These are phyloP conservation scores for Ammodytes marinus DNA, from an alignment of 2,113 vertebrate species.

Conservation along the genomic window DNA sequence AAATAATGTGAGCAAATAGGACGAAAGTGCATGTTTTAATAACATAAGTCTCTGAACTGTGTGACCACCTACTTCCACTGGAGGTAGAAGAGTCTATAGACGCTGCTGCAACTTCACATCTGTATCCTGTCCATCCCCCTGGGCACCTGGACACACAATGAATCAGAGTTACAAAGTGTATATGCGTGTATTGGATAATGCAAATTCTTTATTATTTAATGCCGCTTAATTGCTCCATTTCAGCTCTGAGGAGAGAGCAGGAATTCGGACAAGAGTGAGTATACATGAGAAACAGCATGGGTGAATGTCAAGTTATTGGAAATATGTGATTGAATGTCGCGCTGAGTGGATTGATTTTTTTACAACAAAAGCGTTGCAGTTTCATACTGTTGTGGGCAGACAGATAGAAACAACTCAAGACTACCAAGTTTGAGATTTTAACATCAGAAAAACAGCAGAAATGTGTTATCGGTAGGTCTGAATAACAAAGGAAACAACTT, in stretches of 20 bases:
- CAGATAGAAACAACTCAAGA: too few species aligned
- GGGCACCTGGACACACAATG: constrained; percentile 76
- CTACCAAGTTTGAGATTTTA: too few species aligned
- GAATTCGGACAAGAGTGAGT: not conserved
- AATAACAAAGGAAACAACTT: too few species aligned
- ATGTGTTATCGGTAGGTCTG: too few species aligned
- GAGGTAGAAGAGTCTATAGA: constrained; percentile 48
- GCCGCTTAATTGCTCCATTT: not conserved
- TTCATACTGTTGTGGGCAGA: too few species aligned
- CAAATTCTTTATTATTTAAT: not conserved
- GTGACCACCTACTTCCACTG: constrained; percentile 79
- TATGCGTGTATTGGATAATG: not conserved
- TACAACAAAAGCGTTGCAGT: too few species aligned
- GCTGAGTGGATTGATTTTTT: too few species aligned
- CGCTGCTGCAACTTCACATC: constrained; percentile 69
- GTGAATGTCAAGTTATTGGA: too few species aligned
- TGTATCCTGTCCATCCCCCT: constrained; percentile 78
- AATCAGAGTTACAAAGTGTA: not conserved
- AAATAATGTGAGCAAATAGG: constrained; percentile 5
- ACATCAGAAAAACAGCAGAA: too few species aligned
- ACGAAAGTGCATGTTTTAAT: not conserved
- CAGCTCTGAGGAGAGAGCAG: not conserved
- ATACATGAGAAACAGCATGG: too few species aligned
- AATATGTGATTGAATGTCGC: too few species aligned
- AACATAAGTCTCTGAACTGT: not conserved